Conservation (phyloP, 2,888 invertebrate species). For the Agapetus fuscipes region DNA sequence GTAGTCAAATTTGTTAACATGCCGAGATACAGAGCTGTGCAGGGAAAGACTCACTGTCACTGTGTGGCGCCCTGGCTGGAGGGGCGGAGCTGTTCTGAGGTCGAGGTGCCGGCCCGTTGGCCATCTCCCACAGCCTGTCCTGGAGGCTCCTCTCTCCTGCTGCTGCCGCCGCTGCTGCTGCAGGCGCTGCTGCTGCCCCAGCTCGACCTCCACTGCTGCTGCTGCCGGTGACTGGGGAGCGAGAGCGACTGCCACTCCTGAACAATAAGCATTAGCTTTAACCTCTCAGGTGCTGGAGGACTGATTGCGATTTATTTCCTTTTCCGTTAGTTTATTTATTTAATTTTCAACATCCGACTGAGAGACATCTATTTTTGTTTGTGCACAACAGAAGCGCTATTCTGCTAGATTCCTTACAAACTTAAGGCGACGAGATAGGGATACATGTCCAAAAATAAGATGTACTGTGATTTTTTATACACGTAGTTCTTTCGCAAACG, state of each 20-base stretch:
- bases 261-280: conserved; percentile 1
- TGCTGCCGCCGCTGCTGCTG: not conserved
- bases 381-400: too few relatives aligned
- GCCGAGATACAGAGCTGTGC: too few relatives aligned
- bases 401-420: too few relatives aligned
- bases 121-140: conserved; percentile 44
- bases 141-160: conserved; percentile 30
- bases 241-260: conserved; percentile 35
- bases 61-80: conserved; percentile 10
- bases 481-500: too few relatives aligned
- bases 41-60: too few relatives aligned
- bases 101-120: conserved; percentile 33
- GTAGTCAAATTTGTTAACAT: too few relatives aligned
- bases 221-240: conserved; percentile 30
- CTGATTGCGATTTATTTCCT: too few relatives aligned
- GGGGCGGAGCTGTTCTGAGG: conserved; percentile 11
- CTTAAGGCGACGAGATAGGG: too few relatives aligned
- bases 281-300: too few relatives aligned
- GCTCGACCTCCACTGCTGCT: conserved; percentile 15
- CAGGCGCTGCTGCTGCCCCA: conserved; percentile 27
- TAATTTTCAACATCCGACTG: not conserved
- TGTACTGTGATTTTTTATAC: too few relatives aligned
- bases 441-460: too few relatives aligned
- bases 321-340: not conserved
- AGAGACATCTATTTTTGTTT: too few relatives aligned